These are phyloP conservation scores for Chrysolina oricalcia DNA, from an alignment of 2,888 invertebrate species.

Conservation along the genomic window DNA sequence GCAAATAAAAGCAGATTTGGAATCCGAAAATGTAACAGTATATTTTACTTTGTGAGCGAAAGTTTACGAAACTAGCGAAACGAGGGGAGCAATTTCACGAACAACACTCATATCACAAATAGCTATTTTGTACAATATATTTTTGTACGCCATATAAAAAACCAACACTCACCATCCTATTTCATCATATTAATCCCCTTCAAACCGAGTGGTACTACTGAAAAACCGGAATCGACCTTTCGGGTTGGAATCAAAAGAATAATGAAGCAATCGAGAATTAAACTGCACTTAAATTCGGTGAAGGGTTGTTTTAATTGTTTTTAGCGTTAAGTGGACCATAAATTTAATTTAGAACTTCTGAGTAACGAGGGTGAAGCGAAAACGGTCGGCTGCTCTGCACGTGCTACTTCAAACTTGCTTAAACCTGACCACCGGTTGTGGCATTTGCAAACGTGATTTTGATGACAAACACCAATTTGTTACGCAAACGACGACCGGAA, in stretches of 20 bases:
- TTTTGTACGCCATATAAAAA: too few relatives aligned
- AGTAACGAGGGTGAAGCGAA: slow-evolving; percentile 58
- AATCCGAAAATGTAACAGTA: too few relatives aligned
- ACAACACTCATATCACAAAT: too few relatives aligned
- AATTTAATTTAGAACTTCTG: slow-evolving; percentile 63
- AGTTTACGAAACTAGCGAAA: too few relatives aligned
- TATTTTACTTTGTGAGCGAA: too few relatives aligned
- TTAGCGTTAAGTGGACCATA: slow-evolving; percentile 61
- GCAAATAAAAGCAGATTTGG: too few relatives aligned
- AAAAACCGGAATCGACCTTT: slow-evolving; percentile 24
- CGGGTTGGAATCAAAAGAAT: slow-evolving; percentile 40
- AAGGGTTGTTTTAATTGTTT: slow-evolving; percentile 61
- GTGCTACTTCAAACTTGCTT: slow-evolving; percentile 57
- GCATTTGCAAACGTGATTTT: slow-evolving; percentile 60
- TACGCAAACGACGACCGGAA: slow-evolving; percentile 29
- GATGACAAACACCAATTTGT: slow-evolving; percentile 58
- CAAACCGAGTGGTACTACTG: background rate
- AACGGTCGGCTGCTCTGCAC: slow-evolving; percentile 48
- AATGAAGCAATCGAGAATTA: slow-evolving; percentile 49
- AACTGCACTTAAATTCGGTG: slow-evolving; percentile 52
- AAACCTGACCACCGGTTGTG: slow-evolving; percentile 58
- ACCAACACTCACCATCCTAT: background rate
- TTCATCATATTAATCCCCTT: background rate
- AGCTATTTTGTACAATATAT: too few relatives aligned
- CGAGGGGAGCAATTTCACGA: too few relatives aligned